phyloP scores from a whole-genome alignment of 2,888 invertebrate genomes.

The Entomobrya multifasciata region DNA sequence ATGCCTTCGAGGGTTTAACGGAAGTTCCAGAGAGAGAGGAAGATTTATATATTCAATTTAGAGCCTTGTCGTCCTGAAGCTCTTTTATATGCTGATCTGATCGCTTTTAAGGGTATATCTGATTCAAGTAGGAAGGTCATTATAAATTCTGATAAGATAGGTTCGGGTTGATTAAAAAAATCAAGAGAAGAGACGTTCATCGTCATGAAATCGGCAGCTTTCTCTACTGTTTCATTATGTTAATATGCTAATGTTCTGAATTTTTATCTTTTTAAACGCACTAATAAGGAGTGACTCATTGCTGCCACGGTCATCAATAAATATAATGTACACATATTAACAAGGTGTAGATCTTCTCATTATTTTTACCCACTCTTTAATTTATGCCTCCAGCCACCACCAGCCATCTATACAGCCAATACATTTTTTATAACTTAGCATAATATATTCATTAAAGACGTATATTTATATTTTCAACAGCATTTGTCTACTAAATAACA shows the following conservation, averaged over 20 bases:
- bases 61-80: neutral
- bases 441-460: too few relatives aligned
- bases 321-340: slow-evolving; percentile 29
- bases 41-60: slow-evolving; percentile 55
- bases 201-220: slow-evolving; percentile 23
- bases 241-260: slow-evolving; percentile 19
- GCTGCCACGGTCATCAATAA: slow-evolving; percentile 29
- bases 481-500: slow-evolving; percentile 3
- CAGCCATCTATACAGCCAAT: neutral
- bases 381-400: slow-evolving; percentile 56
- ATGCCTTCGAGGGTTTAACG: slow-evolving; percentile 64
- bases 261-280: neutral
- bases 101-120: neutral
- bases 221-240: slow-evolving; percentile 9
- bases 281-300: slow-evolving; percentile 61
- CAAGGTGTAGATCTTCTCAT: slow-evolving; percentile 53
- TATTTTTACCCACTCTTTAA: slow-evolving; percentile 52
- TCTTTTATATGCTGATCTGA: too few relatives aligned
- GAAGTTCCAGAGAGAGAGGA: slow-evolving; percentile 56
- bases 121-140: slow-evolving; percentile 18
- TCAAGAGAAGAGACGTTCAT: slow-evolving; percentile 28
- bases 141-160: slow-evolving; percentile 61
- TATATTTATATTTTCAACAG: slow-evolving; percentile 7
- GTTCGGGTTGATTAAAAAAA: slow-evolving; percentile 52
- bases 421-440: neutral